Evolutionary conservation across 2,797 vertebrate genomes (phyloP).

Genomic region (Lepidocolaptes lacrymiger): DNA sequence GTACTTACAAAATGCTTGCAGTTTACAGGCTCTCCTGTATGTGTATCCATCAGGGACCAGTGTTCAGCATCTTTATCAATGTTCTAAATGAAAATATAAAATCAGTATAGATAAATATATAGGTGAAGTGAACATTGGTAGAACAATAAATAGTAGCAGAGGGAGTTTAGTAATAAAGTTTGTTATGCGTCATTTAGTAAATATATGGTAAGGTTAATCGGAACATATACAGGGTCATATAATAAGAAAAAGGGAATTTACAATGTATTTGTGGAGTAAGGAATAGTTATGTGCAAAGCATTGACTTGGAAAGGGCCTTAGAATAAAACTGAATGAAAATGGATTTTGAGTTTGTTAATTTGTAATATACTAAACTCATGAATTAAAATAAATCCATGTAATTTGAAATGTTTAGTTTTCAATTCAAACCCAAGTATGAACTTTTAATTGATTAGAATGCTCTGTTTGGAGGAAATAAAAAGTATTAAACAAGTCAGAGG

Average conservation of each 20-base stretch:
- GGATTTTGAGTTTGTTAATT: not conserved
- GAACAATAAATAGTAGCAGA: not conserved
- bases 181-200: not conserved
- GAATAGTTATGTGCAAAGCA: not conserved
- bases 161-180: not conserved
- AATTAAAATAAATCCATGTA: not conserved
- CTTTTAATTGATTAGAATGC: not conserved
- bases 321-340: not conserved
- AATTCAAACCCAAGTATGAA: not conserved
- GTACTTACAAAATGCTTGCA: not conserved
- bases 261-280: not conserved
- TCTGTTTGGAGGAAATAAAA: not conserved
- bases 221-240: not conserved
- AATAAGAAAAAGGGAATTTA: not conserved
- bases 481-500: not conserved
- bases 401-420: not conserved
- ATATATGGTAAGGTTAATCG: not conserved
- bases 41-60: fast-evolving
- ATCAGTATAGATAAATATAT: constrained; percentile 2
- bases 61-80: not conserved
- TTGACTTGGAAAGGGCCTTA: not conserved
- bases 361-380: not conserved
- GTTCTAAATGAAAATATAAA: constrained; percentile 20
- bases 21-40: not conserved
- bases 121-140: not conserved